Evolutionary conservation across 1,140 invertebrate genomes (phyloP).

Genomic region (Sycophaga agraensis): DNA sequence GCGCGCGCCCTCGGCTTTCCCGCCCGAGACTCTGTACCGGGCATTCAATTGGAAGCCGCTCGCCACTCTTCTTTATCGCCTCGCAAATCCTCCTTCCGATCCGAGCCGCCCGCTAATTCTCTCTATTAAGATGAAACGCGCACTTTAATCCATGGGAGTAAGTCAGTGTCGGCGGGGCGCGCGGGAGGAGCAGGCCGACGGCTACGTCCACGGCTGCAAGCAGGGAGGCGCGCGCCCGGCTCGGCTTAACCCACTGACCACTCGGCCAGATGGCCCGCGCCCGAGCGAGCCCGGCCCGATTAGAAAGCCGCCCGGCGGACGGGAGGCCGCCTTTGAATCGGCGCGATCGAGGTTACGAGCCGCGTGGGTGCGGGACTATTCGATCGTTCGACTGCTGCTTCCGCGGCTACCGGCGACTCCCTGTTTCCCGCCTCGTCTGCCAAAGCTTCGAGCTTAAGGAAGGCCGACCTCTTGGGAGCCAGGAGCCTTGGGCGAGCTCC

Average conservation of each 20-base stretch:
- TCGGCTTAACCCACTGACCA: slow-evolving; percentile 55
- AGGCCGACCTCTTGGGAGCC: not conserved
- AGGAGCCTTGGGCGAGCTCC: not conserved
- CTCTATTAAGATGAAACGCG: not conserved
- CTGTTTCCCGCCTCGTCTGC: not conserved
- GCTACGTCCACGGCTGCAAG: too few species aligned
- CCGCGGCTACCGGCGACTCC: not conserved
- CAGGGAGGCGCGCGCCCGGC: slow-evolving; percentile 9
- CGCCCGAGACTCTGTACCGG: not conserved
- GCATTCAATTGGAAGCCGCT: not conserved
- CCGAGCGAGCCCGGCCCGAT: slow-evolving; percentile 30
- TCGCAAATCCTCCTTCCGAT: not conserved
- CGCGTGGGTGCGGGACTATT: not conserved
- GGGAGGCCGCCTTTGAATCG: slow-evolving; percentile 28
- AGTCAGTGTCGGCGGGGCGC: too few species aligned
- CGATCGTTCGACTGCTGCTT: slow-evolving; percentile 11
- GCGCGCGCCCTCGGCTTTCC: not conserved
- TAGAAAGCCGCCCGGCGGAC: slow-evolving; percentile 46
- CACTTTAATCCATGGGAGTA: slow-evolving; percentile 11
- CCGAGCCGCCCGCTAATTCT: not conserved
- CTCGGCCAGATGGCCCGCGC: slow-evolving; percentile 30
- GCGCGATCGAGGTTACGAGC: too few species aligned
- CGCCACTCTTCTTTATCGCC: not conserved
- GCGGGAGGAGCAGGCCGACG: too few species aligned
- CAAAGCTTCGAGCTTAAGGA: not conserved